Base-by-base conservation (phyloP, 2,113 vertebrate genomes). In the Callionymus lyra region DNA sequence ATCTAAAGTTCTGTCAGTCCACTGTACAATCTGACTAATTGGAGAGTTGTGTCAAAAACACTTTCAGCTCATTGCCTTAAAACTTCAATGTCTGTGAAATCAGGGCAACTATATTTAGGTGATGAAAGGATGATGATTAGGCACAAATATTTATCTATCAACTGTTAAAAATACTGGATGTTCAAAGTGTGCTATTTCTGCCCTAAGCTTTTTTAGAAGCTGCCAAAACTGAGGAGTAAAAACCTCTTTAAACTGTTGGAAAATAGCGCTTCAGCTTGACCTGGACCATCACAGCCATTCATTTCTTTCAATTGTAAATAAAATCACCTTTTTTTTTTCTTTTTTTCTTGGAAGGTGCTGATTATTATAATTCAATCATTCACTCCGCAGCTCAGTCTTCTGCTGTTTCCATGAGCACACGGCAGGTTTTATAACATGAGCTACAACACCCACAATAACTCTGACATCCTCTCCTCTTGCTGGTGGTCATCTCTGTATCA, bases 61-160 rank as follows among this genome's bases (percentile, higher is more conserved):
- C 37, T 46, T 42, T 15, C 12, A 34, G 15, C 44, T 39, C 1
- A 6, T n/a, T 36, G 2, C 21, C 21, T 8, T 27, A 4, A 36
- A 6, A 36, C 9, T 6, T 9, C 5, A 14, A 6, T 6, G 0
- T 38, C 46, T 14, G 10, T 31, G 15, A 46, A 42, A 16, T 27
- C 34, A 35, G 12, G 14, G 17, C 14, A 3, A 41, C 4, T 38
- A 17, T 15, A 56, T 31, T 31, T n/a, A 10, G 12, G 32, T 6
- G 10, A 14, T 13, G 17, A 32, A 31, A 36, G 12, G 34, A 18
- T 19, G 27, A 39, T 54, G 46, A 65, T 11, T 32, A 14, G 21
- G 42, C 34, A 40, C 12, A 41, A 32, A 12, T 5, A 18, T 18
- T 31, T 31, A 31, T 50, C 11, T 1, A 2, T 15, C 1, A 39